Evolutionary conservation across 2,797 vertebrate genomes (phyloP), one percentile per base, ranked within the genome.

Genomic region (Aselliscus stoliczkanus): DNA sequence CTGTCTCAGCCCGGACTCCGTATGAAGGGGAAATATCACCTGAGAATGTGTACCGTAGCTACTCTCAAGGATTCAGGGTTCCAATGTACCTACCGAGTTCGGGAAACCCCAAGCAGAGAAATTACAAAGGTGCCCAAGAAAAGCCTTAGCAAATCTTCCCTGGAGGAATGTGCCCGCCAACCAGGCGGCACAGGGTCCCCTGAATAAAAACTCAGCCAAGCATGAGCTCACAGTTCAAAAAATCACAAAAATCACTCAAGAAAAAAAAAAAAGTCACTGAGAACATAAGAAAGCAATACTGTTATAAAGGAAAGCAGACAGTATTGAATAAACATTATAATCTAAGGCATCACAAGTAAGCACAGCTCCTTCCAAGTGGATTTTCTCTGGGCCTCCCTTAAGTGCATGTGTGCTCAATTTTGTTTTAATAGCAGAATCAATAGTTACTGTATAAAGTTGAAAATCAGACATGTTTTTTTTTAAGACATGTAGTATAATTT

Each of bases 201-300:
- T 86, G 58, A 94, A 80, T 87, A 91, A 89, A 93, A 93, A 79
- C n/a, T 29, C 52, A 86, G 31, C 34, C 23, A 83, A 93, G 76
- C 75, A 92, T 79, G 65, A 65, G 52, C 44, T 44, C 23, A 75
- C 12, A 83, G 83, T 65, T 79, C 34, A 62, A 88, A 88, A 88
- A 94, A 95, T 81, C 42, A 85, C 23, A 81, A 52, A 65, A 65
- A 56, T 91, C 37, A 67, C 17, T 64, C 29, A 39, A 37, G 37
- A 1, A 14, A 7, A 21, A 54, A 54, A 84, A 56, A 79, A 77
- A 82, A 67, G 44, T 79, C 84, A 64, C 1, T 73, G 83, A 88
- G 76, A 81, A 93, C 62, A 90, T 20, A 94, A 88, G 47, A 85
- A 58, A 90, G 37, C 70, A 92, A 67, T 17, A 50, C 17, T 81